Base-by-base conservation (phyloP, 2,113 vertebrate species). In the Dicentrarchus labrax region DNA sequence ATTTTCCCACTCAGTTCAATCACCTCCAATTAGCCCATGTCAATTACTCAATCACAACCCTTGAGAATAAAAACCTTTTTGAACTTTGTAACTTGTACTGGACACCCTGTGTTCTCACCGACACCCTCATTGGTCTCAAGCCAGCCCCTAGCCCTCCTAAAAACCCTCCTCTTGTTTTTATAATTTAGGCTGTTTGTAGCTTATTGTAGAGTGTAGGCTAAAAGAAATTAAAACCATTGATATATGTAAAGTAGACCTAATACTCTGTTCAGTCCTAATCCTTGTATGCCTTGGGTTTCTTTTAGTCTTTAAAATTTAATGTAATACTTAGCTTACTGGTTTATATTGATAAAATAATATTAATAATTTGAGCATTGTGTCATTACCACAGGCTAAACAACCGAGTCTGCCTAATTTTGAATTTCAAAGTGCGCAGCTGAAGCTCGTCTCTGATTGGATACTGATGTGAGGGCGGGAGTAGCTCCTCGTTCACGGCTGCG, bases 361-460 rank as follows among this genome's bases (percentile, higher is more conserved):
- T 19, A 51, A 17, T 51, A 17, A 51, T 51, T 51, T 51, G 16
- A 51, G 48, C 48, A 51, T 51, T 51, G 48, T 51, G 6, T 51
- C 48, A 51, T 51, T 51, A 51, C 2, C 48, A 51, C 6, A 51
- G 48, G 48, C 48, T 51, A 51, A 51, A 51, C 48, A 51, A 51
- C 48, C 48, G 21, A 56, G 21, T 56, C 53, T 4, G 4, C 8
- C 53, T 56, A 56, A 56, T 56, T 22, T 11, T 24, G 10, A 24
- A 56, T 10, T 56, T 22, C 1, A 56, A 24, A 56, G n/a, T 24
- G n/a, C 4, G n/a, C 54, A 56, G 21, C 53, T 56, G 53, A 56
- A 56, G 53, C 53, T 56, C 53, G n/a, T 56, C 53, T 54, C 53
- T 54, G 53, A 56, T 56, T 56, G 21, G 53, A 56, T 53, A 53